Base-by-base conservation (phyloP, 2,888 invertebrate genomes). In the Himalopsyche anomala region DNA sequence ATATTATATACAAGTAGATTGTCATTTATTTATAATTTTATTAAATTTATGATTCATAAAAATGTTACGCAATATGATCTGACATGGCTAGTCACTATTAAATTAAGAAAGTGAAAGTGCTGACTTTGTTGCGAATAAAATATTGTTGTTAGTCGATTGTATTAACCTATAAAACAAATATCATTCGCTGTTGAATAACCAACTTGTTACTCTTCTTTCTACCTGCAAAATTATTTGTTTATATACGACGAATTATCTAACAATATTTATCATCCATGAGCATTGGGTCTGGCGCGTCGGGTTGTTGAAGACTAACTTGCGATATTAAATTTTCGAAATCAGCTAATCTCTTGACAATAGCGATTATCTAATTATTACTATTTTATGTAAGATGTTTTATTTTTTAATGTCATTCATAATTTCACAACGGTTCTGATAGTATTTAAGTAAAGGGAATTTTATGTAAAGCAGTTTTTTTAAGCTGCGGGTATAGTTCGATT, bases 41-140 rank as follows among this genome's bases (percentile, higher is more conserved):
- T 62, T 62, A 19, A 19, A 11, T 62, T 62, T 15, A 62, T 19
- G 51, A 15, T 5, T 62, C 8, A 3, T 9, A 62, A 62, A 62
- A 62, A 62, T 11, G 19, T 62, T 62, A 62, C 28, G 19, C 62
- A 62, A 62, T 19, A 28, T 19, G n/a, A 62, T 62, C 19, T 62
- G 62, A 28, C 19, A 19, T 11, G n/a, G 28, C 62, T 62, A 19
- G 62, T 28, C 62, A 11, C 19, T 5, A 62, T 62, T 62, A 9
- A 28, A 62, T 19, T 62, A 62, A 62, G 62, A 62, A 62, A 62
- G 62, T 62, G 62, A 62, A 62, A 62, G 62, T 62, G 28, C 19
- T 19, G 19, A 62, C 19, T 8, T 62, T 19, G 28, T 19, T 62
- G 62, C 62, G 62, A 62, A 62, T 19, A 62, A 19, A 62, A 62